Conservation (phyloP, 1,140 invertebrate species). For the Cherax quadricarinatus region DNA sequence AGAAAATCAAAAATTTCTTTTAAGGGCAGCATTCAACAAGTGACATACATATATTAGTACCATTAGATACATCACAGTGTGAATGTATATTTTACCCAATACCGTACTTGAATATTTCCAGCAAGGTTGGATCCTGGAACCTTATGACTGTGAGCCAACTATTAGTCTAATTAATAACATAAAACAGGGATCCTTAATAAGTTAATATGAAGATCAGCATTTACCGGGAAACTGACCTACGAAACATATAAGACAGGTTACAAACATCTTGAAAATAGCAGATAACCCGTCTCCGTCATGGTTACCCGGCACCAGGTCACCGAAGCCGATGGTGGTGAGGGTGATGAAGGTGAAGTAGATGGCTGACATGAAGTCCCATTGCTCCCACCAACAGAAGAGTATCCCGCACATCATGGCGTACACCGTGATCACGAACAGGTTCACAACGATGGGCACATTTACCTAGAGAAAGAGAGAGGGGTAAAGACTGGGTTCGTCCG, state of each 20-base stretch:
- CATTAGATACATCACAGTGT: too few relatives aligned
- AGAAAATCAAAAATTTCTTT: too few relatives aligned
- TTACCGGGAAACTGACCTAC: too few relatives aligned
- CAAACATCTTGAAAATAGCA: constrained; percentile 74
- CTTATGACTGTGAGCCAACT: too few relatives aligned
- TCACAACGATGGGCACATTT: constrained; percentile 74
- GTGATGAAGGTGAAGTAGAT: constrained; percentile 79
- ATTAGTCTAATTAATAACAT: too few relatives aligned
- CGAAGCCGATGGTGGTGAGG: constrained; percentile 79
- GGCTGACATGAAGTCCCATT: constrained; percentile 77
- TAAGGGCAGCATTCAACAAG: too few relatives aligned
- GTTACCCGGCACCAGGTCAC: constrained; percentile 78
- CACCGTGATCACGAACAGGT: constrained; percentile 77
- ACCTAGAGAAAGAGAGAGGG: constrained; percentile 74
- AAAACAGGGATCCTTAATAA: too few relatives aligned
- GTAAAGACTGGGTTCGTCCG: constrained; percentile 75
- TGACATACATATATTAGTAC: too few relatives aligned
- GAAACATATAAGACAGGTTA: constrained; percentile 76
- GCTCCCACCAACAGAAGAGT: constrained; percentile 73
- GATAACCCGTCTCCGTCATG: constrained; percentile 60
- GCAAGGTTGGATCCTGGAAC: too few relatives aligned
- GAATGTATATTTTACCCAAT: too few relatives aligned
- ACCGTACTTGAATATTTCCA: too few relatives aligned
- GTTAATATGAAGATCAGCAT: too few relatives aligned
- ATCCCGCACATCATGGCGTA: constrained; percentile 77